Base-by-base conservation (phyloP, 2,888 invertebrate species). In the Heliconius aoede region DNA sequence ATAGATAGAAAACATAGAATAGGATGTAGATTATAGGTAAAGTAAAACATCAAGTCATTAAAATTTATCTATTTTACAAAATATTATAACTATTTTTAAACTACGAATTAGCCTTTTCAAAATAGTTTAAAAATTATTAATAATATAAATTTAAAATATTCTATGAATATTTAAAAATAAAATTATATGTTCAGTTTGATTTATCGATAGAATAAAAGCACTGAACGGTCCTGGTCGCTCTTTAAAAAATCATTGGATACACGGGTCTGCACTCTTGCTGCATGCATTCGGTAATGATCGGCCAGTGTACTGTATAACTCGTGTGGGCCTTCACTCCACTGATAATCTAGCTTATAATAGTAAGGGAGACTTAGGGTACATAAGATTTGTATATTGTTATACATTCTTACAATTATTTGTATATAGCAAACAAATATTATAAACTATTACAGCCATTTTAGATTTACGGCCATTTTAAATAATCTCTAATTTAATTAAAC, bases 191-290 rank as follows among this genome's bases (percentile, higher is more conserved):
- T 72, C 71, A 46, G 62, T 73, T 68, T 62, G 58, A 72, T 72
- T 80, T 67, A 71, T 76, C 65, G 61, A 79, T 75, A 79, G 73
- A 75, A 69, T 65, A 64, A 76, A 71, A 78, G 36, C 72, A 67
- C 71, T 75, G 80, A 79, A 78, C 78, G 62, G 76, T 73, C 73
- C 80, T 80, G 82, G 81, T 79, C 76, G 78, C 85, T 84, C 78
- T 85, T 86, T 86, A 86, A 86, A 86, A 85, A 86, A 84, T 86
- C 85, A 86, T 86, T 77, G 79, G 79, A 36, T 78, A 85, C 86
- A 86, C 80, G 84, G 78, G 78, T 83, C 79, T 82, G 84, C 86
- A 86, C 86, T 86, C 79, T 76, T 81, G 78, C 78, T 75, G 79
- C 79, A 81, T 81, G 81, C 81, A 83, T 81, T 82, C 80, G 78